A percentile compares a stretch with the other conserved stretches of the same genome.
These are phyloP conservation scores for Hormaphis cornu DNA, from an alignment of 1,140 invertebrate species.

Conservation along the genomic window DNA sequence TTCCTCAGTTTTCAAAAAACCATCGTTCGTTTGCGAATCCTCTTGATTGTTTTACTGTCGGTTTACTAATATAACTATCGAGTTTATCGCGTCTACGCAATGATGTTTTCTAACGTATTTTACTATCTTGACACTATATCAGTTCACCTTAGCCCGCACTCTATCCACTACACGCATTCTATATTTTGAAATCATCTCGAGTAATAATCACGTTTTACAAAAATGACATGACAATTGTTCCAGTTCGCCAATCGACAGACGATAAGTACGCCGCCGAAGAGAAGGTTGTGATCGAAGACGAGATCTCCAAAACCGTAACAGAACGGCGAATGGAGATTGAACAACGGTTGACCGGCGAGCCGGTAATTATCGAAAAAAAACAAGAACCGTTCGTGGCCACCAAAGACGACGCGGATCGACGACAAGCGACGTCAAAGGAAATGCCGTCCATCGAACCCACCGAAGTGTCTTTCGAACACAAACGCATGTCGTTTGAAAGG, in stretches of 20 bases:
- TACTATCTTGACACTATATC: too few relatives aligned
- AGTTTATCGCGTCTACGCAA: too few relatives aligned
- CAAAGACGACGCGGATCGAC: slow-evolving; percentile 11
- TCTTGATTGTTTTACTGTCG: too few relatives aligned
- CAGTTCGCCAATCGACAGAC: neutral
- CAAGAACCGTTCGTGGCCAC: slow-evolving; percentile 33
- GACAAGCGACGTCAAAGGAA: neutral
- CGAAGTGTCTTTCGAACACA: slow-evolving; percentile 37
- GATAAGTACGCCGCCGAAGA: slow-evolving; percentile 43
- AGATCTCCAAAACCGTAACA: slow-evolving; percentile 54
- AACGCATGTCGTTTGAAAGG: slow-evolving; percentile 38
- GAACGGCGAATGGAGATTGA: slow-evolving; percentile 60
- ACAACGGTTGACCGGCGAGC: slow-evolving; percentile 49
- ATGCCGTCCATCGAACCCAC: neutral
- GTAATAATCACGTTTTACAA: too few relatives aligned
- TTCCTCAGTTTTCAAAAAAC: too few relatives aligned
- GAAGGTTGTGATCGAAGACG: slow-evolving; percentile 39
- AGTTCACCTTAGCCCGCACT: too few relatives aligned
- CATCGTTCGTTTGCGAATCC: too few relatives aligned
- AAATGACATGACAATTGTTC: too few relatives aligned
- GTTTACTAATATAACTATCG: too few relatives aligned
- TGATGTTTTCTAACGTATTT: too few relatives aligned
- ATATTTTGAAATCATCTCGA: too few relatives aligned
- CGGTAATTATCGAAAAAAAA: slow-evolving; percentile 39
- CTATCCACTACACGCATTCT: too few relatives aligned